These are phyloP conservation scores for Callyntrura guangdongensis DNA, from an alignment of 2,888 invertebrate genomes.

Conservation along the genomic window DNA sequence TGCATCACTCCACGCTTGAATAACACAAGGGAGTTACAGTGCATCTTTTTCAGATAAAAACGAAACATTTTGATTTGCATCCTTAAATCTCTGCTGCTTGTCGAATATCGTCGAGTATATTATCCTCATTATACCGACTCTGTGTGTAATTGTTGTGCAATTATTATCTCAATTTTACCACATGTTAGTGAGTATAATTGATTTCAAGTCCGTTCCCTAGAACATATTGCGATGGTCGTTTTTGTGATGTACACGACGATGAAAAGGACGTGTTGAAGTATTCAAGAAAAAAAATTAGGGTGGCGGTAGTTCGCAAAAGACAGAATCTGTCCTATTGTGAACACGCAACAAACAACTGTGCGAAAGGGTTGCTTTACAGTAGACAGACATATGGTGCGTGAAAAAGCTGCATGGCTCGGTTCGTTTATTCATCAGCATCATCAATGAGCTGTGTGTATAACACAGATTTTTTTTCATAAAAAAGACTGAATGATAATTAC, in stretches of 20 bases:
- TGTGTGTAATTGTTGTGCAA: conserved; percentile 4
- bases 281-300: background rate
- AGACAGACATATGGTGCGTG: too few species aligned
- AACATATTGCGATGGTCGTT: background rate
- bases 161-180: background rate
- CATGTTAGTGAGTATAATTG: conserved; percentile 54
- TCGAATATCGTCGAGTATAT: background rate
- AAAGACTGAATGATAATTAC: conserved; percentile 18
- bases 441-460: background rate
- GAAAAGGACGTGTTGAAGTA: background rate
- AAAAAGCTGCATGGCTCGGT: too few species aligned
- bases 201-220: conserved; percentile 45
- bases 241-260: background rate
- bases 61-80: background rate
- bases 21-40: background rate
- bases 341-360: too few species aligned
- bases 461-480: background rate
- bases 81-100: background rate
- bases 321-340: background rate
- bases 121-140: background rate
- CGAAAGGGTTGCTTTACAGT: too few species aligned
- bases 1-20: background rate
- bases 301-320: background rate
- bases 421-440: background rate
- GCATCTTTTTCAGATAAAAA: too few species aligned